Base-by-base conservation (phyloP, 2,113 vertebrate species). In the Aspiorhynchus laticeps region DNA sequence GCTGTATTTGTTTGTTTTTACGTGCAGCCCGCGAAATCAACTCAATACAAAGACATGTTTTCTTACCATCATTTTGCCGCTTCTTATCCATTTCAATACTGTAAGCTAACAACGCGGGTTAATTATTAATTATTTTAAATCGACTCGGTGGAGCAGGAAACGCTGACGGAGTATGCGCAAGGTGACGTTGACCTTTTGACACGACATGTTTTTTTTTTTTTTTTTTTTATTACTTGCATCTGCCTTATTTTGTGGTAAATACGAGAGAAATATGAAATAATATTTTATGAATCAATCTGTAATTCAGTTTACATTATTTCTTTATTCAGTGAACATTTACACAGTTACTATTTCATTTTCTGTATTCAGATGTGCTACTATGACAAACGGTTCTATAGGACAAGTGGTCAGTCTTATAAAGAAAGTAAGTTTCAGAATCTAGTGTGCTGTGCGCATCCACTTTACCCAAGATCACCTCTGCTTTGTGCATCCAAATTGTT, bases 401-500 rank as follows among this genome's bases (percentile, higher is more conserved):
- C 19, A 79, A 56, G 14, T 26, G 24, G 7, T 65, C 3, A 65
- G 0, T 83, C 21, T 75, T 33, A 24, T 3, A 31, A 5, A 77
- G n/a, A 31, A 41, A 86, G 89, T 91, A 90, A 85, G 85, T 91
- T 93, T 91, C 91, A 91, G 90, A 93, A 90, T 91, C 92, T 91
- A 92, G 46, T 33, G 80, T 82, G 12, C 53, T 5, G 80, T 90
- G 92, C 90, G 90, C 90, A 88, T 43, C 85, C 63, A 56, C 78
- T 78, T 91, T 91, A 82, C 90, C 89, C 89, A 91, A 88, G 84
- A 89, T 90, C 85, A 90, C 86, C 88, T 92, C 92, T 77, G 83
- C 90, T 90, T 82, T 90, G 89, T 90, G 91, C 91, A 91, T 93
- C 91, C 93, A 94, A 93, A 94, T 91, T 90, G 92, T 93, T 93